Conservation (phyloP, 2,797 vertebrate species). For the Pseudocheirus occidentalis region DNA sequence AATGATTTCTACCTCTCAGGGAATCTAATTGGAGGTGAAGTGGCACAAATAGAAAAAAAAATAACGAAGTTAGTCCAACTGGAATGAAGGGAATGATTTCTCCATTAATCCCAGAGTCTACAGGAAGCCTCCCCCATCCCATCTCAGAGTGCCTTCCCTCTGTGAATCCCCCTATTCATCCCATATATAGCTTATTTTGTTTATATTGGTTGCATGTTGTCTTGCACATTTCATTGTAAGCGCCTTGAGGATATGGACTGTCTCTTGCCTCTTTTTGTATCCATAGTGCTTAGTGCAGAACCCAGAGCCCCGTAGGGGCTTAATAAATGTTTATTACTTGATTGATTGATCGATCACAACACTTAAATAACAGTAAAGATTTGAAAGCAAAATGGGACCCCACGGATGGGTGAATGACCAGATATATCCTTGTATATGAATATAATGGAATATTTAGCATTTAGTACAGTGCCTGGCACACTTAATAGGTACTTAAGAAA, state of each 20-base stretch:
- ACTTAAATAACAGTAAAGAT: not conserved
- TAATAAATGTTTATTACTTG: not conserved
- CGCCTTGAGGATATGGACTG: not conserved
- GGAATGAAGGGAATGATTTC: not conserved
- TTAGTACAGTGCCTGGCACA: no score
- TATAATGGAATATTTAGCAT: not conserved
- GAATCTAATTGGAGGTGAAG: conserved; percentile 17
- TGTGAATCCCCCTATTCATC: not conserved
- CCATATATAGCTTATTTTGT: not conserved
- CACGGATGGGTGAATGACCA: not conserved
- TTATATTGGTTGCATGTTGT: not conserved
- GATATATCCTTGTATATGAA: not conserved
- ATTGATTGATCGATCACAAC: not conserved
- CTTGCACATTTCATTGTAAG: not conserved
- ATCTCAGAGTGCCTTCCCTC: not conserved
- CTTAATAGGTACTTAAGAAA: not conserved
- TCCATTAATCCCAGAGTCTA: not conserved
- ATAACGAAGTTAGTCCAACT: not conserved
- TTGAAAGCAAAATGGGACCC: not conserved
- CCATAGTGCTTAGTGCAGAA: no score
- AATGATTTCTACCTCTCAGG: not conserved
- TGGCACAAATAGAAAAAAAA: conserved; percentile 27
- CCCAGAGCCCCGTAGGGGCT: no score
- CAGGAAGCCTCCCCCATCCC: not conserved
- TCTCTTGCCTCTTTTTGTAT: not conserved